Base-by-base conservation (phyloP, 2,888 invertebrate species). In the Copidosoma aretas region DNA sequence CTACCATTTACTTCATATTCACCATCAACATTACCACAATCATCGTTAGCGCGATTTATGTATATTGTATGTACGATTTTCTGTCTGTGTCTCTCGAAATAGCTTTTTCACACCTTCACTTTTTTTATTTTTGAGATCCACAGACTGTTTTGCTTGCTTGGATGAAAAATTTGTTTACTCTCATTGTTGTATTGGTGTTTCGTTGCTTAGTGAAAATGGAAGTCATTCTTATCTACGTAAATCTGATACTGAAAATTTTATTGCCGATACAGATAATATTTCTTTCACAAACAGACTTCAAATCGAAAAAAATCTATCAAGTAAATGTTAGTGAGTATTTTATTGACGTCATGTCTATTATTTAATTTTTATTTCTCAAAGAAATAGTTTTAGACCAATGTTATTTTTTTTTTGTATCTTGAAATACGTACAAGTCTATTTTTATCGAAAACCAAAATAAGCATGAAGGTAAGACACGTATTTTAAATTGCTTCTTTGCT, bases 231-330 rank as follows among this genome's bases (percentile, higher is more conserved):
- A 57, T 17, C 22, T 52, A 41, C 8, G 8, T 19, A 53, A 70
- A 62, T 62, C 72, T 72, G 72, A 72, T 72, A 72, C 72, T 72
- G 72, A 72, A 72, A 72, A 72, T 70, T 64, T 64, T 46, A 32
- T 39, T 53, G 10, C 54, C 64, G 46, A 19, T 60, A 32, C 4
- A 5, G 3, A 8, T 49, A 22, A 53, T 14, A 19, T 65, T 64
- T 60, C 49, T 19, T 59, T 43, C 49, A 59, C 41, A 51, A 52
- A 54, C 21, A 39, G 56, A 57, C 61, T 32, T 3, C 32, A 32
- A 32, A 32, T 32, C 3, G 32, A 32, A 32, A 32, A 32, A 32
- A 32, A 32, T 32, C 8, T 5, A 32, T 32, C 32, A 5, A 32
- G 32, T 8, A 5, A 32, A 32, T 32, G 3, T 32, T 32, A 32